Percentiles rank a stretch among this genome's conserved stretches.
Evolutionary conservation across 2,888 invertebrate genomes (phyloP).

Genomic region (Harpalus rubripes): DNA sequence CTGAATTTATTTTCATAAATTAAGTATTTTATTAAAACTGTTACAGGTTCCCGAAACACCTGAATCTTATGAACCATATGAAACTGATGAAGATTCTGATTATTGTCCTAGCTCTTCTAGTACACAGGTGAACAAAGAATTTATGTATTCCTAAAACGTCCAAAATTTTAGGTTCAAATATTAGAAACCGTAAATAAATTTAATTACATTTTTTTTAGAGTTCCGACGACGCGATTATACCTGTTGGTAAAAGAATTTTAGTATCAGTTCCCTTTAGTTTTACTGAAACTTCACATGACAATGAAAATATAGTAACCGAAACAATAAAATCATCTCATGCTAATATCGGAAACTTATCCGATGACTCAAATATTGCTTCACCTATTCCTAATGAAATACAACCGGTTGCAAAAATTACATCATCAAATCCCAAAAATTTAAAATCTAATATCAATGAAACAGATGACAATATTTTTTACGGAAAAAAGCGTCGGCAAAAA

Average conservation of each 20-base stretch:
- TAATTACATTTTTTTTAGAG: not conserved
- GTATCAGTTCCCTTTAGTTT: not conserved
- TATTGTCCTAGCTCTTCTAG: not conserved
- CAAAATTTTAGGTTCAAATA: not conserved
- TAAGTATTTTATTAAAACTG: not conserved
- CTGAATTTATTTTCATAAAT: not conserved
- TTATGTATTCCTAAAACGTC: not conserved
- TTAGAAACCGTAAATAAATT: slow-evolving; percentile 1
- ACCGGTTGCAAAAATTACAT: not conserved
- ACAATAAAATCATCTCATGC: not conserved
- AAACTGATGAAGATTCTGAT: slow-evolving; percentile 1
- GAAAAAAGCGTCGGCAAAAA: not conserved
- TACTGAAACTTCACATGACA: not conserved
- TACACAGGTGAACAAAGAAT: not conserved
- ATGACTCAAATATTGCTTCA: not conserved
- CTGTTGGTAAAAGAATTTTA: slow-evolving; percentile 1
- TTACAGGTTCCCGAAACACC: not conserved
- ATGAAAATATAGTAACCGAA: not conserved
- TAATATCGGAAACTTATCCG: not conserved
- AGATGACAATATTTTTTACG: not conserved
- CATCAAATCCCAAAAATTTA: not conserved
- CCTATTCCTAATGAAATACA: not conserved
- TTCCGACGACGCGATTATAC: not conserved
- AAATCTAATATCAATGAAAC: not conserved
- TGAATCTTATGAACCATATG: not conserved